Conservation (phyloP, 1,140 invertebrate species). For the Temnothorax longispinosus region DNA sequence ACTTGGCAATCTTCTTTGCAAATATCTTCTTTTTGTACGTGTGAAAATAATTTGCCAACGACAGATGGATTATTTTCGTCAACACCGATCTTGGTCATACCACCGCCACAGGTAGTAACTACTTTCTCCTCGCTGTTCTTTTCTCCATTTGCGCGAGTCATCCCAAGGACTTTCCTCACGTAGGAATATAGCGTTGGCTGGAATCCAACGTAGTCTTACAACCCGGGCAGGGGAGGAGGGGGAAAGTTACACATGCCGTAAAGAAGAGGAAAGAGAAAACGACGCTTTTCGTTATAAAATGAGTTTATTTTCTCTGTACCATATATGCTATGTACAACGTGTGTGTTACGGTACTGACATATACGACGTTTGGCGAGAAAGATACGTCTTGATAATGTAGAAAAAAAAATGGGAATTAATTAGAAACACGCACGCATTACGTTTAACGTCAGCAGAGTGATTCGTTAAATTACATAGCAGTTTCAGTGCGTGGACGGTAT, state of each 20-base stretch:
- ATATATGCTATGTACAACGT: conserved; percentile 85
- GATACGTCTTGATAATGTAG: conserved; percentile 81
- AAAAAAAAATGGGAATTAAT: conserved; percentile 76
- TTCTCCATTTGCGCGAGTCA: conserved; percentile 1
- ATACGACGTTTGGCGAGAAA: conserved; percentile 82
- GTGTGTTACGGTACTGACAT: conserved; percentile 83
- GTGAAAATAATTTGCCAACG: conserved; percentile 60
- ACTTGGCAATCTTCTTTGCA: background rate
- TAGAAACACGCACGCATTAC: conserved; percentile 65
- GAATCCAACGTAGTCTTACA: background rate
- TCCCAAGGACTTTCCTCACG: conserved; percentile 5
- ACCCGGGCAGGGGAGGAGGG: background rate
- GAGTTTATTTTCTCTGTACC: conserved; percentile 86
- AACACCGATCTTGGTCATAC: background rate
- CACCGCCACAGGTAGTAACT: conserved; percentile 40
- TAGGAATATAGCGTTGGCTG: conserved; percentile 21
- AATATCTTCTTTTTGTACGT: background rate
- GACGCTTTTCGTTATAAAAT: conserved; percentile 84
- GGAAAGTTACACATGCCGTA: background rate
- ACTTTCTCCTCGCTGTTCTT: conserved; percentile 14
- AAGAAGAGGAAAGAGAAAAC: conserved; percentile 33
- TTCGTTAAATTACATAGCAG: conserved; percentile 66
- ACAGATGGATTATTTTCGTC: conserved; percentile 41
- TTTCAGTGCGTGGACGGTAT: conserved; percentile 53
- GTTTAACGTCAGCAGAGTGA: conserved; percentile 58